phyloP scores from a whole-genome alignment of 2,888 invertebrate genomes.

The Maniola hyperantus region DNA sequence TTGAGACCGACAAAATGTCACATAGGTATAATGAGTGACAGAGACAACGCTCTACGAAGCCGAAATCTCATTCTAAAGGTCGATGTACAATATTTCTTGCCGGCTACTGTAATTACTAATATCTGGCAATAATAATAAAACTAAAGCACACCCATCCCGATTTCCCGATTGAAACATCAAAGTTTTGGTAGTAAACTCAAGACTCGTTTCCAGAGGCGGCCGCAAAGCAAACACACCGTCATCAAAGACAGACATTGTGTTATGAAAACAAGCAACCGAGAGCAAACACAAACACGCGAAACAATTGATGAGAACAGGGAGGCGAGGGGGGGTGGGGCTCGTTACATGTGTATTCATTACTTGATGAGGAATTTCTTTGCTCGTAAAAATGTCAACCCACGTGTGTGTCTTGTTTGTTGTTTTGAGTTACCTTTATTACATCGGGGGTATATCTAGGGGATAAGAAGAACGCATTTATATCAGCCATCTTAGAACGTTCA shows the following conservation, averaged over 20 bases:
- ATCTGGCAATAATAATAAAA: no score
- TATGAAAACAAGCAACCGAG: constrained; percentile 79
- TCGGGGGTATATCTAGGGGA: neutral
- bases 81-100: no score
- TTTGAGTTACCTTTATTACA: constrained; percentile 3
- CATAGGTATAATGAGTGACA: no score
- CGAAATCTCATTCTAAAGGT: no score
- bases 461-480: neutral
- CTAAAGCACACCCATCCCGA: neutral
- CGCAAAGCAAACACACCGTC: constrained; percentile 69
- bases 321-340: constrained; percentile 41
- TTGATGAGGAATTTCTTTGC: constrained; percentile 60
- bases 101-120: no score
- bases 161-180: constrained; percentile 21
- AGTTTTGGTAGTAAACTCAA: constrained; percentile 29
- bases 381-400: constrained; percentile 54
- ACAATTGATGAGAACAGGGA: constrained; percentile 75
- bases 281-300: constrained; percentile 76
- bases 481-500: neutral
- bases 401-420: constrained; percentile 9
- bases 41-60: no score
- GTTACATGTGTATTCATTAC: constrained; percentile 57
- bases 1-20: no score
- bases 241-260: constrained; percentile 78
- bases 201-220: constrained; percentile 55